These are phyloP conservation scores for Malthinus flaveolus DNA, from an alignment of 2,888 invertebrate genomes.

Conservation along the genomic window DNA sequence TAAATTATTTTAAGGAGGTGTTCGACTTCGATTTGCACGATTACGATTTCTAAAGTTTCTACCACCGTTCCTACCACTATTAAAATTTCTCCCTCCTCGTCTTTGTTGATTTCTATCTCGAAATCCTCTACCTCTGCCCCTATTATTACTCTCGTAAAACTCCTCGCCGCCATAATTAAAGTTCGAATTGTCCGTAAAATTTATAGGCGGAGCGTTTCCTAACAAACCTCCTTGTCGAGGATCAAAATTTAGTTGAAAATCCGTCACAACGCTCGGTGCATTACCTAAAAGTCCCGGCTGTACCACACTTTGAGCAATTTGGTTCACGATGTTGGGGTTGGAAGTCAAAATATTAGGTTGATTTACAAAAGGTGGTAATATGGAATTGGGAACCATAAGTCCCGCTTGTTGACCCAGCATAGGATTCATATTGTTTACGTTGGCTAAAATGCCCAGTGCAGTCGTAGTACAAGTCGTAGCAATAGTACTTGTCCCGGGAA, in stretches of 20 bases:
- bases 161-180: slow-evolving; percentile 53
- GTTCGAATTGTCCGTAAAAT: slow-evolving; percentile 26
- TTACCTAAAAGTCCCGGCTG: slow-evolving; percentile 59
- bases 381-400: slow-evolving; percentile 15
- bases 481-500: slow-evolving; percentile 38
- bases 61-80: slow-evolving; percentile 16
- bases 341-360: slow-evolving; percentile 63
- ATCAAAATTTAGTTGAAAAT: slow-evolving; percentile 51
- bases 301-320: slow-evolving; percentile 51
- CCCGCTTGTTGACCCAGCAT: slow-evolving; percentile 24
- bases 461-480: slow-evolving; percentile 38
- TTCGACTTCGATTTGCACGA: slow-evolving; percentile 45
- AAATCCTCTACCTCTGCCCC: slow-evolving; percentile 18
- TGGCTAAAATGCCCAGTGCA: slow-evolving; percentile 51
- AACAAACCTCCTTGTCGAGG: slow-evolving; percentile 48
- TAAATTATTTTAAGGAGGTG: slow-evolving; percentile 41
- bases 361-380: slow-evolving; percentile 47
- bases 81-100: slow-evolving; percentile 24
- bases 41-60: slow-evolving; percentile 44
- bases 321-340: slow-evolving; percentile 53
- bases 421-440: slow-evolving; percentile 38
- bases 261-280: slow-evolving; percentile 55
- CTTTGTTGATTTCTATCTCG: slow-evolving; percentile 18
- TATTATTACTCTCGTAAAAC: slow-evolving; percentile 46
- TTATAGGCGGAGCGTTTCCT: slow-evolving; percentile 43